These are phyloP conservation scores for Bothrops jararaca DNA, from an alignment of 2,113 vertebrate species.

Conservation along the genomic window DNA sequence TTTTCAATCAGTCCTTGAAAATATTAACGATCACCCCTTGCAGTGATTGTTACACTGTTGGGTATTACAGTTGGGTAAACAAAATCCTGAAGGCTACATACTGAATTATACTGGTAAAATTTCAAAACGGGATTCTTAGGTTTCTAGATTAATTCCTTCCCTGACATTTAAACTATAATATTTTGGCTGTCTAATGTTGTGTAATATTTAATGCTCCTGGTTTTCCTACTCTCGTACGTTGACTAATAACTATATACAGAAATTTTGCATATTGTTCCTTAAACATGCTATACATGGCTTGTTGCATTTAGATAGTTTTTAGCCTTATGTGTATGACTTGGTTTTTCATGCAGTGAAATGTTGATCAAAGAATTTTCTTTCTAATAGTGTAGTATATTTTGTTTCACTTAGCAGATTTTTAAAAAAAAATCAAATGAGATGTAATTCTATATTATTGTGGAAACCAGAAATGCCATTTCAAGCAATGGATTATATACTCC, in stretches of 20 bases:
- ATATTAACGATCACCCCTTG: background rate
- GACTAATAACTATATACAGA: slow-evolving; percentile 1
- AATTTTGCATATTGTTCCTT: background rate
- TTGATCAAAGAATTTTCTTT: slow-evolving; percentile 66
- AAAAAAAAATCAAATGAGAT: slow-evolving; percentile 43
- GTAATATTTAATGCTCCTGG: background rate
- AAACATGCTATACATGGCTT: slow-evolving; percentile 31
- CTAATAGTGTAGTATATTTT: slow-evolving; percentile 57
- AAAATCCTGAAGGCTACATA: background rate
- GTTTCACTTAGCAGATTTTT: slow-evolving; percentile 49
- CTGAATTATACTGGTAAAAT: background rate
- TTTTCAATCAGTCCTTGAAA: background rate
- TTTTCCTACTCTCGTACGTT: background rate
- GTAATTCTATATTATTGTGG: slow-evolving; percentile 56
- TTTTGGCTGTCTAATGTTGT: background rate
- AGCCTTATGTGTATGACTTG: slow-evolving; percentile 45
- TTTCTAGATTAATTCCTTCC: background rate
- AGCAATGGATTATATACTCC: slow-evolving; percentile 39
- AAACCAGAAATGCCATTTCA: slow-evolving; percentile 55
- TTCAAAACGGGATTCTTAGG: background rate
- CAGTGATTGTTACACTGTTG: no score
- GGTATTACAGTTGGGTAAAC: background rate
- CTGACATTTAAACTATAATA: background rate
- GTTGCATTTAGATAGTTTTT: slow-evolving; percentile 6
- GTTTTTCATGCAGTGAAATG: slow-evolving; percentile 52